These are phyloP conservation scores for Scalopus aquaticus DNA, from an alignment of 2,113 vertebrate species.

Conservation along the genomic window DNA sequence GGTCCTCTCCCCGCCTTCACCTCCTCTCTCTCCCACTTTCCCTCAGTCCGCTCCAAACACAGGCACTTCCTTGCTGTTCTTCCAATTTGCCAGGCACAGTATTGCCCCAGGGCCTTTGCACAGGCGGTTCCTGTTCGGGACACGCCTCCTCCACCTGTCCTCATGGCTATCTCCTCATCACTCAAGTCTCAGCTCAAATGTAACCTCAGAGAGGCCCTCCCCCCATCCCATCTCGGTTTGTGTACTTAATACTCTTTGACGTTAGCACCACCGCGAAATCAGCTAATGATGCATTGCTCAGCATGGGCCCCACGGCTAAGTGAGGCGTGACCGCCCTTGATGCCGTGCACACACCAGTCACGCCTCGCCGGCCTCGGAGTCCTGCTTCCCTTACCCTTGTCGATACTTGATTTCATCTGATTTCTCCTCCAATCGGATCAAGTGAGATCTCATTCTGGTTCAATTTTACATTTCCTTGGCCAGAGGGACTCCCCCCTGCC, in stretches of 20 bases:
- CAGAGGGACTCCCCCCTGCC: not conserved
- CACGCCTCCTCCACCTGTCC: not conserved
- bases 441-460: not conserved
- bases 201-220: not conserved
- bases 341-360: accelerated
- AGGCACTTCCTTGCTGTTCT: not conserved
- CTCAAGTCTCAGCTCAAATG: not conserved
- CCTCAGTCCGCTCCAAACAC: not conserved
- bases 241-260: too few relatives aligned
- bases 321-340: not conserved
- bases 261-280: too few relatives aligned
- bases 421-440: not conserved
- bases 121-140: not conserved
- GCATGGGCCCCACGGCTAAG: too few relatives aligned
- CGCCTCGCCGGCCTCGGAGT: not conserved
- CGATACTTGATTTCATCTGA: not conserved
- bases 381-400: not conserved
- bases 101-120: constrained; percentile 26
- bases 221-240: too few relatives aligned
- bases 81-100: accelerated
- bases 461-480: not conserved
- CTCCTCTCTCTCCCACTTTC: not conserved
- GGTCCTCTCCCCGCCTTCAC: accelerated
- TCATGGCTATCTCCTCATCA: not conserved
- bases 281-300: too few relatives aligned